phyloP scores from a whole-genome alignment of 1,140 invertebrate species.

The Metopolophium dirhodum region DNA sequence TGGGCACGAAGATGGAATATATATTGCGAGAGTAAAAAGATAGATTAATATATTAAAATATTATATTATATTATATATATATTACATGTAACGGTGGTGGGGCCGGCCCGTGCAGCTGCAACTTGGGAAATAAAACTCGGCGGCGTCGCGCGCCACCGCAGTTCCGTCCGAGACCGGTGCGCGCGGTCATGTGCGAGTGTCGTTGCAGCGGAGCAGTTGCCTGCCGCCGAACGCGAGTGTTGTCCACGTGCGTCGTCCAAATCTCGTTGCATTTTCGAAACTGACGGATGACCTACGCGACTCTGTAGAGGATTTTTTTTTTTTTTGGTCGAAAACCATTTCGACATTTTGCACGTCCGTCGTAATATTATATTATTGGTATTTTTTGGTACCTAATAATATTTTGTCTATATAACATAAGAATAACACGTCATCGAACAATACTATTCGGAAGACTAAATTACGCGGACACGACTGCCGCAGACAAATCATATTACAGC shows the following conservation, averaged over 20 bases:
- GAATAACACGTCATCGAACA: not conserved
- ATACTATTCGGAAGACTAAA: not conserved
- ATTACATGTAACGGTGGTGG: not conserved
- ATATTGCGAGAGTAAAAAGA: not conserved
- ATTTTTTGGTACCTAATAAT: not conserved
- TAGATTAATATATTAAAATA: not conserved
- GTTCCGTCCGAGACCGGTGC: conserved; percentile 28
- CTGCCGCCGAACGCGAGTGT: not conserved
- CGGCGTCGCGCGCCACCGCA: conserved; percentile 46
- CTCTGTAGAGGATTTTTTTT: not conserved
- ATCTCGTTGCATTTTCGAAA: not conserved
- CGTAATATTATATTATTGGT: not conserved
- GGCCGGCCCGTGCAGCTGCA: conserved; percentile 38
- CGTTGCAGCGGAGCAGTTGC: not conserved
- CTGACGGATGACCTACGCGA: not conserved
- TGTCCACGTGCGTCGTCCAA: conserved; percentile 47
- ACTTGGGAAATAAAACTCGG: conserved; percentile 51
- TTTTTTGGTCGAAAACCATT: not conserved
- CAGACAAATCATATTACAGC: not conserved
- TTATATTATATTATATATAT: not conserved
- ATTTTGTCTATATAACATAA: not conserved
- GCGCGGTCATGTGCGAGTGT: conserved; percentile 35
- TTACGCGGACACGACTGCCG: not conserved
- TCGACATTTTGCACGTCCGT: not conserved
- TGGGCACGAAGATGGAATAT: not conserved